phyloP scores from a whole-genome alignment of 2,797 vertebrate genomes.

The Pseudocheirus occidentalis region DNA sequence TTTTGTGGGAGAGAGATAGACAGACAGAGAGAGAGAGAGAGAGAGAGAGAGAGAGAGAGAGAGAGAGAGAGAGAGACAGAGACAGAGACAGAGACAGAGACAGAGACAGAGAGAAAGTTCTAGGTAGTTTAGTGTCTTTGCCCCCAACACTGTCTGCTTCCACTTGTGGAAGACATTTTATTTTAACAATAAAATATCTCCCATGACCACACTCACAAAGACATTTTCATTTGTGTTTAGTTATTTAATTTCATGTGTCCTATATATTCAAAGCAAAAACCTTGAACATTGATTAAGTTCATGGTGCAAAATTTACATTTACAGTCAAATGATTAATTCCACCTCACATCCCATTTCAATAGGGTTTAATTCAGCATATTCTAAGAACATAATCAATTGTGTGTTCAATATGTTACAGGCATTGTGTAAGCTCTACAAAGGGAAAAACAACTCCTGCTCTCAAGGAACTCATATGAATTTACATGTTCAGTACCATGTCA shows the following conservation, averaged over 20 bases:
- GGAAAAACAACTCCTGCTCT: not conserved
- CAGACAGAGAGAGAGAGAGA: too few relatives aligned
- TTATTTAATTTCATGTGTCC: not conserved
- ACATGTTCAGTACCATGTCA: not conserved
- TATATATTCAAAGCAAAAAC: not conserved
- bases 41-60: too few relatives aligned
- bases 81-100: too few relatives aligned
- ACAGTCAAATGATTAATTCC: not conserved
- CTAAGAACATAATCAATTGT: not conserved
- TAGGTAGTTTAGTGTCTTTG: not conserved
- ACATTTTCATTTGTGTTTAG: not conserved
- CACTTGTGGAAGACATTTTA: not conserved
- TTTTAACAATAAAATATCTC: constrained; percentile 12
- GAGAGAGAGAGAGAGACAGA: too few relatives aligned
- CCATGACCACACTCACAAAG: not conserved
- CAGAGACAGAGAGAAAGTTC: not conserved
- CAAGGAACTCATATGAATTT: not conserved
- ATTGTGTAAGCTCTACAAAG: not conserved
- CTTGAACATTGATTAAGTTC: not conserved
- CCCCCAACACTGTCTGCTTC: not conserved
- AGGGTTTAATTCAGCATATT: not conserved
- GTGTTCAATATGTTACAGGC: not conserved
- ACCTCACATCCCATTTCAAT: not conserved
- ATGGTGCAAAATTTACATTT: not conserved
- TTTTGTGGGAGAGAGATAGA: too few relatives aligned